Evolutionary conservation across 2,113 vertebrate genomes (phyloP).

Genomic region (Eulemur macaco): DNA sequence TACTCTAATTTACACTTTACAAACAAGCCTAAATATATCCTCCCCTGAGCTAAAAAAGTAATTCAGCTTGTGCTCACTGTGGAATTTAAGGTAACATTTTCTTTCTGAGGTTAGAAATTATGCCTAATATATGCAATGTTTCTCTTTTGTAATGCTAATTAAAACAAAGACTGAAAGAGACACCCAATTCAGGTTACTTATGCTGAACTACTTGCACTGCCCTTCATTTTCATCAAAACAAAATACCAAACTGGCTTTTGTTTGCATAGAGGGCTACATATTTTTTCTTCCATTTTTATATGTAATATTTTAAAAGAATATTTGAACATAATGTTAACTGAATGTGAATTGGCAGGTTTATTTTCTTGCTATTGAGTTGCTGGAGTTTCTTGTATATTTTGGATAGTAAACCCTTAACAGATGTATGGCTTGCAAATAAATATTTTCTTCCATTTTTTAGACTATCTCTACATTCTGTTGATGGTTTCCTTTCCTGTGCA

Average conservation of each 20-base stretch:
- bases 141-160: conserved; percentile 77
- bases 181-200: conserved; percentile 51
- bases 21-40: conserved; percentile 73
- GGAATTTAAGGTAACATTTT: conserved; percentile 55
- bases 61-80: conserved; percentile 35
- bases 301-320: neutral
- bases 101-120: conserved; percentile 71
- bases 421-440: neutral
- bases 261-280: neutral
- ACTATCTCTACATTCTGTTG: neutral
- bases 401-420: neutral
- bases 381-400: neutral
- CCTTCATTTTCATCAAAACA: conserved; percentile 61
- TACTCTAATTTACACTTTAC: conserved; percentile 74
- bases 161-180: conserved; percentile 63
- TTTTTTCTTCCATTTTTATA: neutral
- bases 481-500: neutral
- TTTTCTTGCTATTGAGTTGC: neutral
- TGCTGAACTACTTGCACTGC: conserved; percentile 9
- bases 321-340: neutral
- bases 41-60: conserved; percentile 63
- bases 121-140: conserved; percentile 71
- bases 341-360: neutral
- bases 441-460: neutral
- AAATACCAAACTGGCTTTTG: neutral